A percentile compares a stretch with the other conserved stretches of the same genome.
phyloP scores from a whole-genome alignment of 1,140 invertebrate species.

The Drosophila tropicalis region DNA sequence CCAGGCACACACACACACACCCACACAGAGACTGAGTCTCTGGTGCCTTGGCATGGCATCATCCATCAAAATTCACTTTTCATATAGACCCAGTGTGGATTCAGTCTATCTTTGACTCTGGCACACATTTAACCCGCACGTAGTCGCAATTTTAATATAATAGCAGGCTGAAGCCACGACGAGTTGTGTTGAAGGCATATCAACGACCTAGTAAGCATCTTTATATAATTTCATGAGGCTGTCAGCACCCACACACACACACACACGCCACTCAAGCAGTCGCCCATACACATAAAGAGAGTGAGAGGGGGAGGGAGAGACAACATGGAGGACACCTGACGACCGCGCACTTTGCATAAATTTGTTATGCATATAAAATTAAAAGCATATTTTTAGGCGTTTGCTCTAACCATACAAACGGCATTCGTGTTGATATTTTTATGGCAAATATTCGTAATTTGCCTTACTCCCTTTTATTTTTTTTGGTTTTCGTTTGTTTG shows the following conservation, averaged over 20 bases:
- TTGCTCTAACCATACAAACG: conserved; percentile 7
- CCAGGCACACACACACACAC: conserved; percentile 3
- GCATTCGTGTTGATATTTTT: conserved; percentile 72
- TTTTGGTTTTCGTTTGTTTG: not conserved
- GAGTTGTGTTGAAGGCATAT: conserved; percentile 58
- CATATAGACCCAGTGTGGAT: conserved; percentile 23
- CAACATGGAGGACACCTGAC: conserved; percentile 49
- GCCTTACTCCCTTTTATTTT: conserved; percentile 61
- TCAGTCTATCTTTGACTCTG: conserved; percentile 24
- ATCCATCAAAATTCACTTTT: conserved; percentile 79
- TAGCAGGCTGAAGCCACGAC: conserved; percentile 50
- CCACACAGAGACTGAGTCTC: not conserved
- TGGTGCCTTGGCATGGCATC: conserved; percentile 15
- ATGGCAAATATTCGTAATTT: conserved; percentile 71
- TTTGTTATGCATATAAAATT: conserved; percentile 82
- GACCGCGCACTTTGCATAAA: conserved; percentile 71
- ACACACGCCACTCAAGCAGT: conserved; percentile 8
- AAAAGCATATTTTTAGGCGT: conserved; percentile 78
- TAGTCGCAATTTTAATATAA: conserved; percentile 77
- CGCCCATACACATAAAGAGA: conserved; percentile 4
- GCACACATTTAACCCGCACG: conserved; percentile 73
- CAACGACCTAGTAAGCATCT: conserved; percentile 80
- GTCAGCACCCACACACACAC: conserved; percentile 39
- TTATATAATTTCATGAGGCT: conserved; percentile 79
- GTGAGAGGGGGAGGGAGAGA: conserved; percentile 17